phyloP scores from a whole-genome alignment of 2,888 invertebrate genomes.

The Empis stercorea region DNA sequence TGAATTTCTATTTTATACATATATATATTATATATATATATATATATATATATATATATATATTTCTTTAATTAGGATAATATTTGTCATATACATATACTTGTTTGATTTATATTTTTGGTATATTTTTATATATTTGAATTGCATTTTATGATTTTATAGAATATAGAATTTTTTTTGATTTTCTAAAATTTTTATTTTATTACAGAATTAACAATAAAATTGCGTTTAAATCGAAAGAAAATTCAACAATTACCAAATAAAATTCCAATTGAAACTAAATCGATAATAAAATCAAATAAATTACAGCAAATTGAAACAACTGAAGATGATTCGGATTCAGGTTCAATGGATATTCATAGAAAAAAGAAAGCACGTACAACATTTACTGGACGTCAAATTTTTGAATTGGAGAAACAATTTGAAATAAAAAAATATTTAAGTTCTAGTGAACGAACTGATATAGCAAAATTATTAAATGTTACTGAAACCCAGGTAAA shows the following conservation, averaged over 20 bases:
- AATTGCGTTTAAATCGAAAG: too few species aligned
- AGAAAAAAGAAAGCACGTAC: slow-evolving; percentile 82
- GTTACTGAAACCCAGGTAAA: slow-evolving; percentile 95
- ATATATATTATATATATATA: too few species aligned
- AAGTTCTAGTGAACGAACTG: slow-evolving; percentile 84
- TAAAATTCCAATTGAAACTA: not conserved
- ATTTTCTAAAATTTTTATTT: too few species aligned
- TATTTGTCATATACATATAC: too few species aligned
- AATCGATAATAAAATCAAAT: not conserved
- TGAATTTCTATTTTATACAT: too few species aligned
- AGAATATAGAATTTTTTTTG: too few species aligned
- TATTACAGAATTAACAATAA: too few species aligned
- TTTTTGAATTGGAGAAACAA: slow-evolving; percentile 91
- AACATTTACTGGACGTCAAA: slow-evolving; percentile 90
- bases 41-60: too few species aligned
- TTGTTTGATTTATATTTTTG: too few species aligned
- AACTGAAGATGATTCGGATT: slow-evolving; percentile 40
- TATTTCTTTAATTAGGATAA: too few species aligned
- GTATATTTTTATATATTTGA: too few species aligned
- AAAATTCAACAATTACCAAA: not conserved
- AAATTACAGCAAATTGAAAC: slow-evolving; percentile 8
- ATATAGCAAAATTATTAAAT: slow-evolving; percentile 85
- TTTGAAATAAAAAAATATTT: slow-evolving; percentile 94
- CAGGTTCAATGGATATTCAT: slow-evolving; percentile 42
- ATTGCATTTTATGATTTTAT: too few species aligned